Percentiles rank a stretch among this genome's conserved stretches.
Evolutionary conservation across 2,888 invertebrate genomes (phyloP).

Genomic region (Augiades crinisus): DNA sequence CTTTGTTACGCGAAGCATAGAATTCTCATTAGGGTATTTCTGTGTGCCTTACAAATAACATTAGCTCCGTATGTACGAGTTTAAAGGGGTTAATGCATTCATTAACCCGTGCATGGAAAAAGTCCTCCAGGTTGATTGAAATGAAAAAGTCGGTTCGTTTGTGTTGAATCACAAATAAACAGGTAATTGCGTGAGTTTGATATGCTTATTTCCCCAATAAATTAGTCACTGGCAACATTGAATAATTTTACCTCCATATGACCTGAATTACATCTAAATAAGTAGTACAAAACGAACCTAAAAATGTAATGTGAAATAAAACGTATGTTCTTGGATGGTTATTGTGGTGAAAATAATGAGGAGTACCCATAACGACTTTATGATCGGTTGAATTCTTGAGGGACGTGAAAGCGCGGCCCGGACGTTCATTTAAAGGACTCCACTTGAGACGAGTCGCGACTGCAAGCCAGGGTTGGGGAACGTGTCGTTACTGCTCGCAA

Average conservation of each 20-base stretch:
- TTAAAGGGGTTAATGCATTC: conserved; percentile 48
- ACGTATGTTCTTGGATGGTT: neutral
- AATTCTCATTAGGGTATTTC: conserved; percentile 71
- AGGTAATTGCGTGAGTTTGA: neutral
- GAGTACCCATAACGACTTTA: conserved; percentile 33
- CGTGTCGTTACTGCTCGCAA: conserved; percentile 52
- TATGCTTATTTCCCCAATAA: neutral
- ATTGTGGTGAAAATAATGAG: conserved; percentile 20
- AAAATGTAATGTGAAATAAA: conserved; percentile 3
- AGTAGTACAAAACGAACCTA: neutral
- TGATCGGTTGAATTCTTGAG: conserved; percentile 46
- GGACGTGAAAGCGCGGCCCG: conserved; percentile 44
- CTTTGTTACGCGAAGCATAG: conserved; percentile 63
- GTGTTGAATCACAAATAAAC: neutral
- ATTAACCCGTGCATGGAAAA: conserved; percentile 34
- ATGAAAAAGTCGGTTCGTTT: conserved; percentile 14
- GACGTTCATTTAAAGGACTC: conserved; percentile 57
- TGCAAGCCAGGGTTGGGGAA: conserved; percentile 48
- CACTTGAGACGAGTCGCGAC: conserved; percentile 54
- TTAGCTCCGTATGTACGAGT: conserved; percentile 52
- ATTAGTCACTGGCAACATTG: no score
- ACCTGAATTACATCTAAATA: no score
- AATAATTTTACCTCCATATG: no score
- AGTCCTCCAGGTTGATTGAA: conserved; percentile 36
- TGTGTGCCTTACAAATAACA: conserved; percentile 64